These are phyloP conservation scores for Heliopora coerulea DNA, from an alignment of 92 coral and sea anemone species.

Conservation along the genomic window DNA sequence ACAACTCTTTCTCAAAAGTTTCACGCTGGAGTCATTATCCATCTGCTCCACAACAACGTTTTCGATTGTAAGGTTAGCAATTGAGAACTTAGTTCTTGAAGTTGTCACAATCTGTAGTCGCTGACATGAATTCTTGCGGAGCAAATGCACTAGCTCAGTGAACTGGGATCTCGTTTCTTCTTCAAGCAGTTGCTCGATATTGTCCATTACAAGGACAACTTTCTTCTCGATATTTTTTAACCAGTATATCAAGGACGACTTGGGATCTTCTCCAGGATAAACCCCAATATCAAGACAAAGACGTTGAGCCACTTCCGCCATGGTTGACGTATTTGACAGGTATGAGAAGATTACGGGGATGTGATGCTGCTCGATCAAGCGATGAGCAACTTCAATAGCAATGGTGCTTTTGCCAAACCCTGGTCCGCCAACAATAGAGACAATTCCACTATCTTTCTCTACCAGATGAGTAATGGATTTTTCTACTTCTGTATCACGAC, in stretches of 20 bases:
- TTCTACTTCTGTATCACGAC: conserved; percentile 12
- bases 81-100: neutral
- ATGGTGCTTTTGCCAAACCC: conserved; percentile 36
- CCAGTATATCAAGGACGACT: neutral
- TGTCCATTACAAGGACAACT: conserved; percentile 2
- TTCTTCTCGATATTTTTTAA: neutral
- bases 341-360: neutral
- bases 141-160: neutral
- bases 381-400: conserved; percentile 12
- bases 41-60: too few species aligned
- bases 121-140: conserved; percentile 24
- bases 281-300: conserved; percentile 22
- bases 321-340: conserved; percentile 1
- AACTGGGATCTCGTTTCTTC: neutral
- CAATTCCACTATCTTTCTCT: conserved; percentile 14
- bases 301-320: neutral
- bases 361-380: too few species aligned
- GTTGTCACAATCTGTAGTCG: conserved; percentile 6
- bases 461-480: neutral
- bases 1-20: conserved; percentile 10
- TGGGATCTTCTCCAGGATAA: conserved; percentile 27
- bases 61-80: too few species aligned
- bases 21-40: neutral
- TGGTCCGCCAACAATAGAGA: conserved; percentile 22
- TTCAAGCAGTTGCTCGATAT: conserved; percentile 6